Evolutionary conservation across 2,888 invertebrate species (phyloP), one percentile per base, ranked within the genome.

Genomic region (Trachelus tabidus): DNA sequence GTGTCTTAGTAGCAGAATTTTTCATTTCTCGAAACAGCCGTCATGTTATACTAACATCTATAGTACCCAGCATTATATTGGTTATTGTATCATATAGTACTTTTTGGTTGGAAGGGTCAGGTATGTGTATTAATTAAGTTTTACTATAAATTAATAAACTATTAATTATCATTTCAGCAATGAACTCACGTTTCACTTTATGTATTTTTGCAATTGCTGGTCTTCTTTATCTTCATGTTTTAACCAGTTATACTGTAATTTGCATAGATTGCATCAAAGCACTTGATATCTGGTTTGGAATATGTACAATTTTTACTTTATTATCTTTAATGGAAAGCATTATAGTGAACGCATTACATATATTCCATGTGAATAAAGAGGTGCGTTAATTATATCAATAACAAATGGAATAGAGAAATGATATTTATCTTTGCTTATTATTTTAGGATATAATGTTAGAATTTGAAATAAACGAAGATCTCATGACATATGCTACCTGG

Each of bases 21-120:
- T 74, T 76, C 37, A 69, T 89, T 9, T 79, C 83, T 78, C 80
- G 89, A 77, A 76, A 83, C 71, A 80, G 73, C 76, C 73, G 75
- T 15, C 84, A 85, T 78, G 83, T 86, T 75, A 56, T 89, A 15
- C 77, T 85, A 35, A 85, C 83, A 73, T 81, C 81, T 56, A 82
- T 84, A 33, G n/a, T 82, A n/a, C 87, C 87, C 15, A 85, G 84
- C 34, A 40, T 82, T 73, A 30, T 84, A 34, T 73, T 88, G 76
- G 81, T 85, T 35, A 40, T 84, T 23, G 73, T 88, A 30, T 84
- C 83, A 69, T 89, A 88, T 77, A 68, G 81, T 6, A 80, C 85
- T 11, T 81, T 86, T 75, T 88, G 86, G 86, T 79, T 87, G 23
- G 68, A 74, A 74, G 40, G 40, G 34, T 69, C 77, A 77, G 77